A percentile compares a stretch with the other conserved stretches of the same genome.
Evolutionary conservation across 2,888 invertebrate genomes (phyloP).

Genomic region (Slavum lentiscoides): DNA sequence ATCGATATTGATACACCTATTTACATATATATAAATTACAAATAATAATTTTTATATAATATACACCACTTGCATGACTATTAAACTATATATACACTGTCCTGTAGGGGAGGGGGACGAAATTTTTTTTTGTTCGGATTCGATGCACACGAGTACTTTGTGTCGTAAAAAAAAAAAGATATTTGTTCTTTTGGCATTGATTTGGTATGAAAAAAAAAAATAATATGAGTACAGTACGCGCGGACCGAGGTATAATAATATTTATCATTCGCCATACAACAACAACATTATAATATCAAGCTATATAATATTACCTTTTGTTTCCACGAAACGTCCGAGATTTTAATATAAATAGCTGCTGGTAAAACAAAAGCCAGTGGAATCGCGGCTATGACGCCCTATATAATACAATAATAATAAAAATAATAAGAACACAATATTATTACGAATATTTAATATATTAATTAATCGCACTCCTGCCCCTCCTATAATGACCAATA

Average conservation of each 20-base stretch:
- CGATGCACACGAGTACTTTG: neutral
- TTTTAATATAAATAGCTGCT: slow-evolving; percentile 74
- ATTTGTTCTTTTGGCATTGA: neutral
- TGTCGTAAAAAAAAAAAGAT: neutral
- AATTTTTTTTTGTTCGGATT: neutral
- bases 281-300: neutral
- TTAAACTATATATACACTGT: no score
- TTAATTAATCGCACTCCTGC: no score
- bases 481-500: no score
- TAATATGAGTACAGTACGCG: no score
- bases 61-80: no score
- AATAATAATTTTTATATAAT: neutral
- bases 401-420: slow-evolving; percentile 54
- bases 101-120: neutral
- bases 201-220: neutral
- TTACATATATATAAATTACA: neutral
- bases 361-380: slow-evolving; percentile 82
- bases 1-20: neutral
- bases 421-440: neutral
- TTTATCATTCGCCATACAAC: no score
- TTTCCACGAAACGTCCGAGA: slow-evolving; percentile 68
- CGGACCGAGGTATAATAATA: neutral
- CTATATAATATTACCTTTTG: slow-evolving; percentile 15
- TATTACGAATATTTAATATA: no score
- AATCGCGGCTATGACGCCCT: slow-evolving; percentile 81